phyloP scores from a whole-genome alignment of 2,888 invertebrate genomes.

The Keiferia lycopersicella region DNA sequence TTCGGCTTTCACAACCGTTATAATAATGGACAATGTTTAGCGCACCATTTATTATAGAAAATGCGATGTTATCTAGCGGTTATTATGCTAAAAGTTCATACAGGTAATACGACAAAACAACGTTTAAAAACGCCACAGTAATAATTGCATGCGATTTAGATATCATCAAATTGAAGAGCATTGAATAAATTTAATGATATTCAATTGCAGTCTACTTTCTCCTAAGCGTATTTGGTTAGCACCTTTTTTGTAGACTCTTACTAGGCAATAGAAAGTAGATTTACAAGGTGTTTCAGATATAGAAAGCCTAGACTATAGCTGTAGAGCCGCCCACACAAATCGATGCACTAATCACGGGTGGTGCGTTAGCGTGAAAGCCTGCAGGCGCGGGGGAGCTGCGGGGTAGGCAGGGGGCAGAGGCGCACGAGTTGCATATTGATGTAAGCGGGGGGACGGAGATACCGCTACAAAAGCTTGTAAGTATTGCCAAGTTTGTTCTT shows the following conservation, averaged over 20 bases:
- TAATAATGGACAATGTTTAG: constrained; percentile 18
- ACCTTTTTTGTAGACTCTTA: neutral
- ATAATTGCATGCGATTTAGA: constrained; percentile 13
- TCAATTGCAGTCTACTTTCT: neutral
- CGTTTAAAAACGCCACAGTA: neutral
- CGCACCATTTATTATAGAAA: constrained; percentile 15
- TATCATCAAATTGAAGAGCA: constrained; percentile 1
- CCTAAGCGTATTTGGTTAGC: constrained; percentile 6
- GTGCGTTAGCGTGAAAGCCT: constrained; percentile 43
- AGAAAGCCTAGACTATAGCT: neutral
- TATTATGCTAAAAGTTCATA: constrained; percentile 14
- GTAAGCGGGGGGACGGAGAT: constrained; percentile 25
- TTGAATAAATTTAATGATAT: neutral
- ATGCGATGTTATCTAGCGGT: constrained; percentile 7
- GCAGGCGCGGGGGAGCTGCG: constrained; percentile 24
- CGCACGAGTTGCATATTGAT: constrained; percentile 49
- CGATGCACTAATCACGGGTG: constrained; percentile 26
- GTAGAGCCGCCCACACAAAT: constrained; percentile 20
- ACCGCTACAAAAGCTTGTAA: constrained; percentile 15
- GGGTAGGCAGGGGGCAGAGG: constrained; percentile 29
- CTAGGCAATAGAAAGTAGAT: neutral
- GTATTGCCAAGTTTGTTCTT: constrained; percentile 14
- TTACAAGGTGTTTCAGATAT: neutral
- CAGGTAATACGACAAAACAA: constrained; percentile 8
- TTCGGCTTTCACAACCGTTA: constrained; percentile 30